Evolutionary conservation across 35 echinoderm and acorn worm genomes (phyloP), one percentile per base, ranked within the genome.

Genomic region (Holothuria glaberrima): DNA sequence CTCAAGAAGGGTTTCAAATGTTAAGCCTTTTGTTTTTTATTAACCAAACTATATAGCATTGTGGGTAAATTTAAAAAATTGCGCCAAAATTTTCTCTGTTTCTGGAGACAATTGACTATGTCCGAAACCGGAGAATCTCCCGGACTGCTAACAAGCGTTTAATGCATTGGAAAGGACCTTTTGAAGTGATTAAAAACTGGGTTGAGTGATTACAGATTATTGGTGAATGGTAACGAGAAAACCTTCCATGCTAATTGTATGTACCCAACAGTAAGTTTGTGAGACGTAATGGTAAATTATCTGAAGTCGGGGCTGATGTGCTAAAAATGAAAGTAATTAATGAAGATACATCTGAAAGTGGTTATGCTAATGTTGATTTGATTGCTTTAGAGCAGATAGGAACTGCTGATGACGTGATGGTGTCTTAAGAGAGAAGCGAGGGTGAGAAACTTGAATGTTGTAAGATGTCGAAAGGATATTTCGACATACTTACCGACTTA

Each of bases 131-230:
- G n/a, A n/a, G n/a, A n/a, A n/a, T n/a, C n/a, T n/a, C n/a, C n/a
- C n/a, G n/a, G n/a, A n/a, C n/a, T n/a, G n/a, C 38, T 32, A 92
- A 77, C 0, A 92, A 92, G 35, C 48, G 88, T 22, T 29, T 62
- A 31, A 59, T 88, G 33, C 45, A 92, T 12, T 92, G 54, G 90
- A 69, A n/a, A 64, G 90, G 90, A 21, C 91, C 91, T 6, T 93
- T 82, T 75, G 9, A 58, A 2, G 54, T 93, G 5, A 46, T 68
- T 4, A 71, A 63, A 12, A 38, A 85, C n/a, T 22, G 78, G 58
- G 14, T 65, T 31, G 5, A 68, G 56, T 74, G 81, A 91, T 25
- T 86, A 73, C 22, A 56, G 59, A 58, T 17, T 91, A 6, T 16
- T 83, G 25, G 31, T 91, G 18, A 86, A 58, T 28, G 81, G 90